phyloP scores from a whole-genome alignment of 1,140 invertebrate genomes.

The Pachyrhynchus sulphureomaculatus region DNA sequence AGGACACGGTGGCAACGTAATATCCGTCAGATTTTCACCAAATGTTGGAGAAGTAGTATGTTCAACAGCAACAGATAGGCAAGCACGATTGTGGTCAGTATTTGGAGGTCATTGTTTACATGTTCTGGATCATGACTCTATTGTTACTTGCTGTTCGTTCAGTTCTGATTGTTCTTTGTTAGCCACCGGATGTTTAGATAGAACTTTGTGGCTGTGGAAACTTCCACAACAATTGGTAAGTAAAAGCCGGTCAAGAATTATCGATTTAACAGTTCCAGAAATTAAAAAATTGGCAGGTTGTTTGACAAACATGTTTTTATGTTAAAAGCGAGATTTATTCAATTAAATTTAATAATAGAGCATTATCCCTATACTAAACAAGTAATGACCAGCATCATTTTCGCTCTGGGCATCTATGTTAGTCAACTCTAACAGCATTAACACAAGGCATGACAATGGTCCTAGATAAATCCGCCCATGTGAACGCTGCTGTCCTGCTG shows the following conservation, averaged over 20 bases:
- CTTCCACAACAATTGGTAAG: slow-evolving; percentile 57
- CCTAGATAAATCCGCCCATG: too few species aligned
- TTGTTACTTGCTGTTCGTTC: slow-evolving; percentile 61
- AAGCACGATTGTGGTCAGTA: slow-evolving; percentile 53
- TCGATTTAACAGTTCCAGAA: too few species aligned
- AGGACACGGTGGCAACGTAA: slow-evolving; percentile 61
- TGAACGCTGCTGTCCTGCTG: too few species aligned
- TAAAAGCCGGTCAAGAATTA: neutral
- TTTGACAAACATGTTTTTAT: too few species aligned
- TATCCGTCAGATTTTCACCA: slow-evolving; percentile 59
- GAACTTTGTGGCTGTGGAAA: slow-evolving; percentile 59
- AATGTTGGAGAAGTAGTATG: slow-evolving; percentile 49
- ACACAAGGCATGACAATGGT: too few species aligned
- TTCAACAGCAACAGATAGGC: slow-evolving; percentile 51
- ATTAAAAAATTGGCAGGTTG: too few species aligned
- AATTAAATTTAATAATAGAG: too few species aligned
- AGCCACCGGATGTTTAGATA: slow-evolving; percentile 59
- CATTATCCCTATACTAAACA: too few species aligned
- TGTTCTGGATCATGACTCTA: slow-evolving; percentile 60
- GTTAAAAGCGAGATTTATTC: too few species aligned
- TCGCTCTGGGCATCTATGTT: too few species aligned
- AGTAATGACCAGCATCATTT: too few species aligned
- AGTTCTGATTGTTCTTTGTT: slow-evolving; percentile 54
- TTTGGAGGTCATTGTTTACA: slow-evolving; percentile 58
- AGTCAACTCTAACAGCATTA: too few species aligned